Evolutionary conservation across 2,113 vertebrate species (phyloP).

Genomic region (Myrmecophaga tridactyla): DNA sequence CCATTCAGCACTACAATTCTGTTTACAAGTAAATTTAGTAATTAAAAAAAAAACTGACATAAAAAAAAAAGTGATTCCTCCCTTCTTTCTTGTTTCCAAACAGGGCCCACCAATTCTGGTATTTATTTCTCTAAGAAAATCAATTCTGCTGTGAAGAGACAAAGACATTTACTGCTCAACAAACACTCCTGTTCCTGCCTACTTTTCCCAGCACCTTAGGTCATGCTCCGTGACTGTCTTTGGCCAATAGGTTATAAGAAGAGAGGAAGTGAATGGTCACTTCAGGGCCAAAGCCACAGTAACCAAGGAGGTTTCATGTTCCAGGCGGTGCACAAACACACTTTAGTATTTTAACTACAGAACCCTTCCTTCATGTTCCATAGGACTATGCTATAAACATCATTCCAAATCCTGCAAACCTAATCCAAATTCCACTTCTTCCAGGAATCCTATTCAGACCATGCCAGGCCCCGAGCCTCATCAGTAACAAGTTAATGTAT

Average conservation of each 20-base stretch:
- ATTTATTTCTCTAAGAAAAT: neutral
- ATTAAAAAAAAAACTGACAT: constrained; percentile 21
- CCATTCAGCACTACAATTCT: constrained; percentile 29
- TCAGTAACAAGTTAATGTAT: neutral
- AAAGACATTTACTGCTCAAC: constrained; percentile 17
- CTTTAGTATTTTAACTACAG: constrained; percentile 17
- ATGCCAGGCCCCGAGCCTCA: neutral
- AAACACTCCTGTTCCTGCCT: neutral
- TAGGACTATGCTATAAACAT: neutral
- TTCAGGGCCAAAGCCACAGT: constrained; percentile 12
- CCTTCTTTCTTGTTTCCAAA: constrained; percentile 21
- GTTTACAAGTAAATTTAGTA: constrained; percentile 37
- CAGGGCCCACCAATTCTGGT: constrained; percentile 20
- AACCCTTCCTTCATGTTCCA: neutral
- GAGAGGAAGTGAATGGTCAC: constrained; percentile 36
- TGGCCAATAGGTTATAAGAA: neutral
- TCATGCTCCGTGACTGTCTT: neutral
- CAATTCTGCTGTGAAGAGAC: neutral
- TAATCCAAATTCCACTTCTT: constrained; percentile 39
- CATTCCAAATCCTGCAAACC: constrained; percentile 8
- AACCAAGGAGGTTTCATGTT: constrained; percentile 11
- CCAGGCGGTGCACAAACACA: neutral
- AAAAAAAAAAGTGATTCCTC: constrained; percentile 23
- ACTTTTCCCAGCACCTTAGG: neutral
- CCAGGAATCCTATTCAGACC: neutral